Conservation (phyloP, 2,888 invertebrate genomes). For the Tortrix viridana region DNA sequence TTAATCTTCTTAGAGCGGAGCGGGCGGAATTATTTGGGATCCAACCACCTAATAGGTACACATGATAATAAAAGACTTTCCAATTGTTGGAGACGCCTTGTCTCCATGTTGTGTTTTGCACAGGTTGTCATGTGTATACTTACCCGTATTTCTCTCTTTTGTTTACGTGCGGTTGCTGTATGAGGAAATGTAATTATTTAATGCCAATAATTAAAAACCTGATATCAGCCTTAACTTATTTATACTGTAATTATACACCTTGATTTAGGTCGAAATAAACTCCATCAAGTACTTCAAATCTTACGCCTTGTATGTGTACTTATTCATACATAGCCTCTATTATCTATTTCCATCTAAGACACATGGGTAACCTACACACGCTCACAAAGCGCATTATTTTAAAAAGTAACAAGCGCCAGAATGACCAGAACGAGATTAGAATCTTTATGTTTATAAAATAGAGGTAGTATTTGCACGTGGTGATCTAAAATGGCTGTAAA, state of each 20-base stretch:
- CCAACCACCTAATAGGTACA: slow-evolving; percentile 72
- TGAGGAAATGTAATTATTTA: too few species aligned
- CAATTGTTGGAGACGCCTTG: slow-evolving; percentile 55
- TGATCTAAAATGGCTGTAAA: slow-evolving; percentile 71
- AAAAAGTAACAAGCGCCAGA: slow-evolving; percentile 50
- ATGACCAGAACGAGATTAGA: slow-evolving; percentile 41
- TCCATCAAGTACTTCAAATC: slow-evolving; percentile 58
- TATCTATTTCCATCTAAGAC: slow-evolving; percentile 74
- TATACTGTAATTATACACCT: slow-evolving; percentile 32
- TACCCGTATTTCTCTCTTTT: not conserved
- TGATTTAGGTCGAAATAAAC: slow-evolving; percentile 50
- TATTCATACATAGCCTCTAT: slow-evolving; percentile 56
- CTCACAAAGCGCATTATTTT: slow-evolving; percentile 56
- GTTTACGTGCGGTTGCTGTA: not conserved
- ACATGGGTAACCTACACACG: slow-evolving; percentile 76
- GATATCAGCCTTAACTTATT: not conserved
- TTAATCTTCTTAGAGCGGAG: slow-evolving; percentile 80
- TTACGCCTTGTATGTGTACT: slow-evolving; percentile 46
- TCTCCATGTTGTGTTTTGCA: not conserved
- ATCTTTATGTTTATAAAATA: slow-evolving; percentile 46
- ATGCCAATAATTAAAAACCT: not conserved
- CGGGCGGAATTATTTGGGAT: slow-evolving; percentile 76
- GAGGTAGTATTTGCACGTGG: slow-evolving; percentile 51
- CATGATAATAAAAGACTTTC: slow-evolving; percentile 77
- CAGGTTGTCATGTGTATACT: too few species aligned